Conservation (phyloP, 2,888 invertebrate species). For the Troilus luridus region DNA sequence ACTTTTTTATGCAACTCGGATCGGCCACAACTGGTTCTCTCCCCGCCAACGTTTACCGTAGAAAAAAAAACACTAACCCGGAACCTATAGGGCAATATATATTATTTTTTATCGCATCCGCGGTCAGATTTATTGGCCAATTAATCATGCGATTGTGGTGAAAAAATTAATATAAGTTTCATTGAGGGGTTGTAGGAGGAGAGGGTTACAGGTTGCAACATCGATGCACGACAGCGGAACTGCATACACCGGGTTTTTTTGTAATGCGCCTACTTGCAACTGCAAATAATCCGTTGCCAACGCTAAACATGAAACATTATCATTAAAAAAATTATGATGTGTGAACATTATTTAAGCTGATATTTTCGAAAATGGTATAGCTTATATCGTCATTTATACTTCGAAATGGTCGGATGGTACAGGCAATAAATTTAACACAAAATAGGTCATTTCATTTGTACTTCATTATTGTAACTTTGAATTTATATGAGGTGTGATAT, state of each 20-base stretch:
- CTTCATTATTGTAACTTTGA: too few relatives aligned
- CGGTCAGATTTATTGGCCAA: conserved; percentile 48
- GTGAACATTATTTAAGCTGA: too few relatives aligned
- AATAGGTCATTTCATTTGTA: too few relatives aligned
- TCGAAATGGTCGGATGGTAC: too few relatives aligned
- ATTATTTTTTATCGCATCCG: conserved; percentile 34
- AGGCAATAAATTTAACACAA: too few relatives aligned
- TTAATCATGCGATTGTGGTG: conserved; percentile 46
- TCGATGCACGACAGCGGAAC: neutral
- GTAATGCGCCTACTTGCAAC: neutral
- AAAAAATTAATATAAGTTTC: conserved; percentile 45
- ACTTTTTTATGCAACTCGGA: conserved; percentile 49
- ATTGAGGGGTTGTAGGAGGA: conserved; percentile 9
- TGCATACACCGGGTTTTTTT: neutral
- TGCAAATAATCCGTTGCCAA: too few relatives aligned
- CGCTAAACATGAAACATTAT: too few relatives aligned
- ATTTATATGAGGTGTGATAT: too few relatives aligned
- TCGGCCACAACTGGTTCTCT: conserved; percentile 6
- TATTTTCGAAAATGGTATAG: too few relatives aligned
- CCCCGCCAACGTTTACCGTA: conserved; percentile 39
- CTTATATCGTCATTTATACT: too few relatives aligned
- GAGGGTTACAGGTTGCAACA: conserved; percentile 22
- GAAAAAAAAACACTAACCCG: conserved; percentile 25
- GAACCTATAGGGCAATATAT: conserved; percentile 44
- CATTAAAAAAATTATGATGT: too few relatives aligned